Evolutionary conservation across 2,113 vertebrate genomes (phyloP).

Genomic region (Clinocottus analis): DNA sequence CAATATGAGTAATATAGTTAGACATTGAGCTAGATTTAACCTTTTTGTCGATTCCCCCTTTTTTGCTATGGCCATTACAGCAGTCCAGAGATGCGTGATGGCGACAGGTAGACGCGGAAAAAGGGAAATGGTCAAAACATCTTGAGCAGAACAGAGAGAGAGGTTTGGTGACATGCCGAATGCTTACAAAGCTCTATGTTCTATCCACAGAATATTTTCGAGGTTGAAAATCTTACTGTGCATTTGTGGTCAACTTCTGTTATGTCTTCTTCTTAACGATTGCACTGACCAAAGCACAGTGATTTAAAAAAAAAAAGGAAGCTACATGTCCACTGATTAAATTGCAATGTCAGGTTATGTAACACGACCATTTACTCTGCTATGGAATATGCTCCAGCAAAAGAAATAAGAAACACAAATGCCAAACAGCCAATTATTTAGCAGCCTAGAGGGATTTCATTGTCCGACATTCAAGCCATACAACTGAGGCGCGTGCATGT

Average conservation of each 20-base stretch:
- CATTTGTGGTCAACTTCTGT: neutral
- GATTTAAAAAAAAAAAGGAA: conserved; percentile 23
- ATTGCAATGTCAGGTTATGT: conserved; percentile 55
- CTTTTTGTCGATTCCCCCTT: neutral
- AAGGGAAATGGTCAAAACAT: neutral
- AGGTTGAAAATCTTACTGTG: neutral
- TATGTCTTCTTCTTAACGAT: neutral
- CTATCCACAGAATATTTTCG: neutral
- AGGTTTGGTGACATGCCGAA: too few relatives aligned
- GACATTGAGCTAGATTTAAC: neutral
- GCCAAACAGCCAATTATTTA: conserved; percentile 80
- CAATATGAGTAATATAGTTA: neutral
- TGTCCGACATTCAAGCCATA: conserved; percentile 60
- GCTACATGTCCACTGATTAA: conserved; percentile 35
- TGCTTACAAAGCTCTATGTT: neutral
- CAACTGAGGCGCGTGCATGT: conserved; percentile 6
- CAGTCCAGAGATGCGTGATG: neutral
- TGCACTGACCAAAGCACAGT: conserved; percentile 25
- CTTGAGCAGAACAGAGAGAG: too few relatives aligned
- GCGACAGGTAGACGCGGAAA: neutral
- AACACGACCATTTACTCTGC: conserved; percentile 53
- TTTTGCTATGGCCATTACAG: neutral
- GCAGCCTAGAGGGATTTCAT: conserved; percentile 66
- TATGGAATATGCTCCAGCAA: conserved; percentile 48
- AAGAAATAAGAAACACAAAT: conserved; percentile 68